Percentiles rank a stretch among this genome's conserved stretches.
Evolutionary conservation across 2,888 invertebrate genomes (phyloP).

Genomic region (Poecilobothrus nobilitatus): DNA sequence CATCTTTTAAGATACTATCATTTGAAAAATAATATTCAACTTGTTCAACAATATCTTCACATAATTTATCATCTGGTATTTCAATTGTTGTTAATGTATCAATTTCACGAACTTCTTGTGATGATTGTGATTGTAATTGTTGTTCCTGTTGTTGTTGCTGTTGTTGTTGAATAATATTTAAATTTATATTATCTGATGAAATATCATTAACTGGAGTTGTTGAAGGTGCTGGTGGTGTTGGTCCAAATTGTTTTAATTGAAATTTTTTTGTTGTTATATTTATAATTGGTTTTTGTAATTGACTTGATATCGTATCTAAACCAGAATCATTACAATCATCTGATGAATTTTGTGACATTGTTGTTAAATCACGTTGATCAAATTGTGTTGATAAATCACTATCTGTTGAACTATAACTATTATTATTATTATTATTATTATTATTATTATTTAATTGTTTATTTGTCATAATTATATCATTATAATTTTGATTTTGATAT

Average conservation of each 20-base stretch:
- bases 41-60: conserved; percentile 71
- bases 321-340: conserved; percentile 11
- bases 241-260: not conserved
- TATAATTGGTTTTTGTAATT: not conserved
- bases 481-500: conserved; percentile 12
- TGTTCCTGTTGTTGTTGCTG: not conserved
- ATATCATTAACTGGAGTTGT: not conserved
- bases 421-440: not conserved
- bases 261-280: not conserved
- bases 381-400: conserved; percentile 13
- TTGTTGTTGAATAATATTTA: not conserved
- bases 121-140: not conserved
- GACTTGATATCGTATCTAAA: not conserved
- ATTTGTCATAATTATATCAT: not conserved
- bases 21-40: conserved; percentile 96
- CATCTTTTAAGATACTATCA: conserved; percentile 89
- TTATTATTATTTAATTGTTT: not conserved
- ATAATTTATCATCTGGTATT: conserved; percentile 64
- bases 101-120: conserved; percentile 29
- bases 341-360: conserved; percentile 11
- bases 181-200: not conserved
- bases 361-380: conserved; percentile 11
- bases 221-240: not conserved
- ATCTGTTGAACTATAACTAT: conserved; percentile 8
- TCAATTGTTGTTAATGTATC: conserved; percentile 39